Percentiles rank a stretch among this genome's conserved stretches.
phyloP scores from a whole-genome alignment of 2,113 vertebrate genomes.

The Rhabdornis inornatus region DNA sequence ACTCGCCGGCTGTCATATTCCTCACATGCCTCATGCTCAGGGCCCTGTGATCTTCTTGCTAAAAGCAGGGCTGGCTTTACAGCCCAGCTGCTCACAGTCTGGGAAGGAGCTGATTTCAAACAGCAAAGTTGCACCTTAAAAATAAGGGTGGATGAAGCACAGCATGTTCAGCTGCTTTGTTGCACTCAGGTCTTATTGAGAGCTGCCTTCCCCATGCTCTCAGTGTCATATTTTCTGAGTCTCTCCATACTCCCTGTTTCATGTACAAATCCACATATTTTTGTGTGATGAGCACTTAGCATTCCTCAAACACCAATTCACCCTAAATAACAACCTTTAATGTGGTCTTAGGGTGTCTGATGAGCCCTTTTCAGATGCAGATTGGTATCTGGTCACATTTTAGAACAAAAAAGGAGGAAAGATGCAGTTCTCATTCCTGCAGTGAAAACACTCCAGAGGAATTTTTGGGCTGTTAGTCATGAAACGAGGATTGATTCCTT shows the following conservation, averaged over 20 bases:
- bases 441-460: not conserved
- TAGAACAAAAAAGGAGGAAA: not conserved
- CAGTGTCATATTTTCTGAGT: fast-evolving
- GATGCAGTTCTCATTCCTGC: not conserved
- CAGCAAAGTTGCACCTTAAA: not conserved
- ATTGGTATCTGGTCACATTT: not conserved
- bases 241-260: not conserved
- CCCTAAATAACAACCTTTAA: not conserved
- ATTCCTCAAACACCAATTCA: not conserved
- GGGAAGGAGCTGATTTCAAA: constrained; percentile 47
- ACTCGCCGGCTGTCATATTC: not conserved
- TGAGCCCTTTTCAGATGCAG: not conserved
- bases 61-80: constrained; percentile 33
- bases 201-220: not conserved
- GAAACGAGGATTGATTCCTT: not conserved
- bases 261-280: not conserved
- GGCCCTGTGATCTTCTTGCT: constrained; percentile 24
- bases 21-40: not conserved
- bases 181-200: not conserved
- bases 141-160: not conserved
- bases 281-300: not conserved
- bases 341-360: not conserved
- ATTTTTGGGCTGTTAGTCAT: not conserved
- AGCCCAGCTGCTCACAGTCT: constrained; percentile 33
- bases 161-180: not conserved